Percentiles rank a stretch among this genome's conserved stretches.
These are phyloP conservation scores for Euleptes europaea DNA, from an alignment of 2,113 vertebrate genomes.

Conservation along the genomic window DNA sequence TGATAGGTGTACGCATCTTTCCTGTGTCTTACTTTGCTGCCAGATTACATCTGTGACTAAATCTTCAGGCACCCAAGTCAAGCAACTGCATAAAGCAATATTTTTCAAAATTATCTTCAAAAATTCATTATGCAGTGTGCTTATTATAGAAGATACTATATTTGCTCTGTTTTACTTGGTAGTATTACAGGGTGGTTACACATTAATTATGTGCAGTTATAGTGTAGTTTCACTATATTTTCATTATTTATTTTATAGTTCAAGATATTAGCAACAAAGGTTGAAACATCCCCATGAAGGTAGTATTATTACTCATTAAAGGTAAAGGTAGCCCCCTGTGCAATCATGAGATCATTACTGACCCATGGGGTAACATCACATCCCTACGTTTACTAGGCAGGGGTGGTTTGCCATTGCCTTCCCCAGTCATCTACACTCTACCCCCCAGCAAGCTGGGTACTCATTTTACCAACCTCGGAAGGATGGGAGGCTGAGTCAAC, in stretches of 20 bases:
- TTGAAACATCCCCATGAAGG: not conserved
- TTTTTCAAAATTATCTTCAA: no score
- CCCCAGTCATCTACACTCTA: no score
- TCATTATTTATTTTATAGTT: not conserved
- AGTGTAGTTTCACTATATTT: not conserved
- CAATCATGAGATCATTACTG: no score
- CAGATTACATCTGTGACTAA: not conserved
- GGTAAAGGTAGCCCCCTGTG: no score
- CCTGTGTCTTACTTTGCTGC: not conserved
- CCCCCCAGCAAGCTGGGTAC: no score
- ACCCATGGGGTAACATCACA: no score
- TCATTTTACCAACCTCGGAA: no score
- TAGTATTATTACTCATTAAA: no score
- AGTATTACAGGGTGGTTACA: not conserved
- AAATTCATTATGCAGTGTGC: not conserved
- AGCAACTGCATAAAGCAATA: not conserved
- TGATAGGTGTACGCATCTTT: no score
- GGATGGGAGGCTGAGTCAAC: no score
- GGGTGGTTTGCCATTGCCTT: no score
- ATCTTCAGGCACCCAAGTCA: not conserved
- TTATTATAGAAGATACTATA: not conserved
- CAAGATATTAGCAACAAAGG: not conserved
- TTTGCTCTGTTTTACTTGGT: accelerated
- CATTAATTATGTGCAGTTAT: not conserved
- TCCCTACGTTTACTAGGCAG: no score